Base-by-base conservation (phyloP, 2,888 invertebrate genomes). In the Disparrhopalites patrizii region DNA sequence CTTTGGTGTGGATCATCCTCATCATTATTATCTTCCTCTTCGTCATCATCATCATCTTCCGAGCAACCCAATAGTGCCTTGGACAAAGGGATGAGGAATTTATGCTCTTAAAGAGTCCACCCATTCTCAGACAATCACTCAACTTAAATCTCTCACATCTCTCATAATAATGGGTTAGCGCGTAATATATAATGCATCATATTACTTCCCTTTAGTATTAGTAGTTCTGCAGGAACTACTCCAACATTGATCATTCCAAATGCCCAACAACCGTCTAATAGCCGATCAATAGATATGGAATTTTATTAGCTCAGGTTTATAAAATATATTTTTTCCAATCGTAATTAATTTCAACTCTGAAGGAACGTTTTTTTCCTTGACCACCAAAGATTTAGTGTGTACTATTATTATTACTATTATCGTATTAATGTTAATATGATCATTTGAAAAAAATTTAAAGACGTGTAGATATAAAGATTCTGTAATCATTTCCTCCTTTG, bases 1-100 rank as follows among this genome's bases (percentile, higher is more conserved):
- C 30, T 28, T 47, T 50, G 50, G 60, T 30, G 58, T 43, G 43
- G 43, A 58, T 2, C 18, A 27, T 43, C 30, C 28, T 47, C n/a
- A n/a, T n/a, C n/a, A n/a, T n/a, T n/a, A n/a, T n/a, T n/a, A n/a
- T n/a, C n/a, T n/a, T n/a, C n/a, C n/a, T n/a, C n/a, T n/a, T n/a
- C n/a, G n/a, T n/a, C n/a, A n/a, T n/a, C n/a, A n/a, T n/a, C n/a
- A n/a, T n/a, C n/a, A n/a, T n/a, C n/a, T n/a, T n/a, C n/a, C n/a
- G n/a, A n/a, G n/a, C n/a, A n/a, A n/a, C n/a, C n/a, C n/a, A n/a
- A n/a, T n/a, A n/a, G n/a, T n/a, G n/a, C n/a, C n/a, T 28, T 58
- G 43, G 43, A 43, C 43, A 60, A 60, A 60, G 60, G 30, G 13
- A 28, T 31, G 31, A 47, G 60, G 60, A 60, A 60, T 60, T 60